Evolutionary conservation across 2,797 vertebrate genomes (phyloP).

Genomic region (Heliangelus exortis): DNA sequence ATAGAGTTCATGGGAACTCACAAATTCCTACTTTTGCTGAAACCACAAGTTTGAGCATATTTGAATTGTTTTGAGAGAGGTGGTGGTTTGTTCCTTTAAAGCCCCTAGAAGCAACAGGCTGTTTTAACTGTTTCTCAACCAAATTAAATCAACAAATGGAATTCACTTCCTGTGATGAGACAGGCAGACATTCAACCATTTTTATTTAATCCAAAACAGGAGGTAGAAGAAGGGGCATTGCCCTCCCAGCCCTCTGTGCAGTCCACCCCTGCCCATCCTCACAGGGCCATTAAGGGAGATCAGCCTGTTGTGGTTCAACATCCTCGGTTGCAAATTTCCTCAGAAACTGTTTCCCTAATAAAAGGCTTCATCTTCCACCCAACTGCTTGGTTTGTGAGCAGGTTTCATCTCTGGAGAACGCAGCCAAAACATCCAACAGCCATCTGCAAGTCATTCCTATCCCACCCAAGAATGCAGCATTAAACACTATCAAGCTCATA

Average conservation of each 20-base stretch:
- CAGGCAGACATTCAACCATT: neutral
- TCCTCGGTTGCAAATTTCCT: rapidly evolving
- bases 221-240: neutral
- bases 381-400: neutral
- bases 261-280: neutral
- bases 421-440: neutral
- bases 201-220: neutral
- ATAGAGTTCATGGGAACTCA: slow-evolving; percentile 55
- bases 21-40: slow-evolving; percentile 19
- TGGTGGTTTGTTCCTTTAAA: neutral
- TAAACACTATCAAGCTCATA: neutral
- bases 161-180: neutral
- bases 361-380: neutral
- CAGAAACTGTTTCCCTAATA: neutral
- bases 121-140: neutral
- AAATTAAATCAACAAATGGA: neutral
- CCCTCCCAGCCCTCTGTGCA: neutral
- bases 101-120: neutral
- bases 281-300: neutral
- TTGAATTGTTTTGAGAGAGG: slow-evolving; percentile 10
- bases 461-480: neutral
- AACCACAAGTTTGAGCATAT: neutral
- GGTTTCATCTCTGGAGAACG: neutral
- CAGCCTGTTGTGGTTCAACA: neutral
- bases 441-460: neutral